phyloP scores from a whole-genome alignment of 2,797 vertebrate species.

The Spinibarbus caldwelli region DNA sequence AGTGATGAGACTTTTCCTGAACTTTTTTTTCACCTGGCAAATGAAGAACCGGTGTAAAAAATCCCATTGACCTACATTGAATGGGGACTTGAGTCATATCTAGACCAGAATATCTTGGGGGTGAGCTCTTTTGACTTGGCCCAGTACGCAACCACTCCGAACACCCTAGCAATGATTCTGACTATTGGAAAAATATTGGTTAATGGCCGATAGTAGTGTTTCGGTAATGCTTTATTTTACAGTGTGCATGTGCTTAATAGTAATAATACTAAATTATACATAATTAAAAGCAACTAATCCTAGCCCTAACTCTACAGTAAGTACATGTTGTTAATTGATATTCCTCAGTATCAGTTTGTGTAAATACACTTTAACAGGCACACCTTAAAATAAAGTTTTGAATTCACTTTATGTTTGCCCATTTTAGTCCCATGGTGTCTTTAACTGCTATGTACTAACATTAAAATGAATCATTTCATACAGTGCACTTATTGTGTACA shows the following conservation, averaged over 20 bases:
- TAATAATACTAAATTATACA: background rate
- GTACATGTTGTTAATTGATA: background rate
- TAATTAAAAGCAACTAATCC: background rate
- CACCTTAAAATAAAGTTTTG: no score
- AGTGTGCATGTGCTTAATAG: background rate
- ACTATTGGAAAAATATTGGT: background rate
- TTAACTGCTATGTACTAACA: no score
- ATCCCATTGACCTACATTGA: background rate
- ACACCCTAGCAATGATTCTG: background rate
- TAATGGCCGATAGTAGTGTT: background rate
- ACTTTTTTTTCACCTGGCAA: background rate
- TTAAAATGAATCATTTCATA: no score
- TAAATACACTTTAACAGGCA: background rate
- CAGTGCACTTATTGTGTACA: background rate
- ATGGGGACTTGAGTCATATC: no score
- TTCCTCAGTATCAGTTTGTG: background rate
- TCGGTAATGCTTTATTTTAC: background rate
- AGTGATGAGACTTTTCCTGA: background rate
- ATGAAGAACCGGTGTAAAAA: background rate
- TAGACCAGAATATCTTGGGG: background rate
- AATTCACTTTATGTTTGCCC: no score
- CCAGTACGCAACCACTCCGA: background rate
- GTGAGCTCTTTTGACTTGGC: background rate
- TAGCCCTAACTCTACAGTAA: background rate
- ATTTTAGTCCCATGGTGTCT: no score